Conservation (phyloP, 2,113 vertebrate species). For the Microcebus griseorufus region DNA sequence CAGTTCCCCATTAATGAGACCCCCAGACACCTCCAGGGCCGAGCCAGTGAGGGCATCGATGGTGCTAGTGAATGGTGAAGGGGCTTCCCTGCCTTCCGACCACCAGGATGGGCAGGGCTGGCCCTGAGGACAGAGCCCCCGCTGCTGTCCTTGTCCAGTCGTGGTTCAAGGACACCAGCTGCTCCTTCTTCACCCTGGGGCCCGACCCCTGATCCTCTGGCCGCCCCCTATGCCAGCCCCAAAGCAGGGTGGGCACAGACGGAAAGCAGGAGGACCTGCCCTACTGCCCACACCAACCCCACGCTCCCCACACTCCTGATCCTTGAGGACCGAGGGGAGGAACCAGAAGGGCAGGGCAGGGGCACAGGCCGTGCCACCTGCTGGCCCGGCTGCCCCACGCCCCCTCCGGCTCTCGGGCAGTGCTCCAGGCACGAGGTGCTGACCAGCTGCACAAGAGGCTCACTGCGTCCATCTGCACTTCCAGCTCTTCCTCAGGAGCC, state of each 20-base stretch:
- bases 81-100: not conserved
- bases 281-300: not conserved
- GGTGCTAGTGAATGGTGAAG: not conserved
- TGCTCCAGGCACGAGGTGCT: not conserved
- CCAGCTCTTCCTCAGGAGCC: not conserved
- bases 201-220: not conserved
- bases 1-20: not conserved
- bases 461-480: not conserved
- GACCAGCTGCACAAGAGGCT: not conserved
- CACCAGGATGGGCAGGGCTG: not conserved
- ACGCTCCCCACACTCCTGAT: not conserved
- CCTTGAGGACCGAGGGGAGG: not conserved
- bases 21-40: not conserved
- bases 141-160: not conserved
- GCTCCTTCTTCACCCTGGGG: not conserved
- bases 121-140: no score
- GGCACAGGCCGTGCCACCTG: not conserved
- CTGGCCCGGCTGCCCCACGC: not conserved
- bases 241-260: not conserved
- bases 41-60: no score
- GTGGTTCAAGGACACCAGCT: not conserved
- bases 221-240: not conserved
- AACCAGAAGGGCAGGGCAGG: not conserved
- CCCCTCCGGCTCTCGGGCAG: rapidly evolving
- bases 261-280: not conserved